Conservation (phyloP, 2,113 vertebrate species). For the Laticauda colubrina region DNA sequence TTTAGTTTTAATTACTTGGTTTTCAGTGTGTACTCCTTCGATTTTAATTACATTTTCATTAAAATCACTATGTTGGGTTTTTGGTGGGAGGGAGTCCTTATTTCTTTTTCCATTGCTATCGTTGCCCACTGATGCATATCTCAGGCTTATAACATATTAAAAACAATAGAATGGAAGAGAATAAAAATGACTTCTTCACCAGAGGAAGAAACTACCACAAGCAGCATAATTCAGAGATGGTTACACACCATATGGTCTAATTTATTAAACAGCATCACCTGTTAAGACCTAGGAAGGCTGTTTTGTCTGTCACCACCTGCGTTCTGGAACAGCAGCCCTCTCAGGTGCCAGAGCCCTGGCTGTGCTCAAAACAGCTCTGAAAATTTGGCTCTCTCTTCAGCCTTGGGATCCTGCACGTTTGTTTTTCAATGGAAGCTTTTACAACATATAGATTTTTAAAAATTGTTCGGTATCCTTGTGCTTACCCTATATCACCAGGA, state of each 20-base stretch:
- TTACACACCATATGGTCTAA: too few species aligned
- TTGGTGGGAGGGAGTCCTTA: background rate
- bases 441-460: background rate
- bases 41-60: background rate
- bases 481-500: background rate
- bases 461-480: background rate
- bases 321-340: background rate
- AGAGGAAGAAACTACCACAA: background rate
- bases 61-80: background rate
- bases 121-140: background rate
- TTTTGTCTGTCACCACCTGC: background rate
- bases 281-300: too few species aligned
- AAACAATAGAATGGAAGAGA: background rate
- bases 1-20: background rate
- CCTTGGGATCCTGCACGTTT: background rate
- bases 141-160: background rate
- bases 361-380: background rate
- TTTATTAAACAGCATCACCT: too few species aligned
- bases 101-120: background rate
- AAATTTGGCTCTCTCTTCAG: background rate
- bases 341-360: background rate
- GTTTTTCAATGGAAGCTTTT: background rate
- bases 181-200: background rate
- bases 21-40: background rate
- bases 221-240: background rate